Percentiles rank a stretch among this genome's conserved stretches.
Evolutionary conservation across 2,888 invertebrate species (phyloP).

Genomic region (Miltochrista miniata): DNA sequence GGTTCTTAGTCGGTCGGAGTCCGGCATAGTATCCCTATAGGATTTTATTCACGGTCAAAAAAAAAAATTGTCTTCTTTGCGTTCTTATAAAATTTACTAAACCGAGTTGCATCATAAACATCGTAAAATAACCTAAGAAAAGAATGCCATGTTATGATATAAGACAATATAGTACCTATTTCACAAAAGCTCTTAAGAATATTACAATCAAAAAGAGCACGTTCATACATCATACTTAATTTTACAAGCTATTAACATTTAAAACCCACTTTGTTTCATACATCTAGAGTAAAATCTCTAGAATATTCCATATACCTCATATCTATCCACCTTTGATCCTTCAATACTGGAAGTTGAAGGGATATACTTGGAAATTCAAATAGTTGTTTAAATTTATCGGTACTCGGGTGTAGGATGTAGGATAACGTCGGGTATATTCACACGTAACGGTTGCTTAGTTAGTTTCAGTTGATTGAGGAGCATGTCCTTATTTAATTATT

Average conservation of each 20-base stretch:
- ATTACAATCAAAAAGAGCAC: slow-evolving; percentile 2
- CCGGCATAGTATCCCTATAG: no score
- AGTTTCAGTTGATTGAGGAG: not conserved
- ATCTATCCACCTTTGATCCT: not conserved
- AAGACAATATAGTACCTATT: not conserved
- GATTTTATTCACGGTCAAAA: no score
- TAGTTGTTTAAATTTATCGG: slow-evolving; percentile 14
- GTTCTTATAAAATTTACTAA: no score
- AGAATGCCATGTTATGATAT: no score
- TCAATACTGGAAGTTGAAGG: not conserved
- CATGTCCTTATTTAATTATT: not conserved
- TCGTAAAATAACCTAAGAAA: no score
- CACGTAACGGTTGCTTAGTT: not conserved
- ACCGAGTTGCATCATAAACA: no score
- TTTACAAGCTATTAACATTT: not conserved
- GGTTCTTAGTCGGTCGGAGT: no score
- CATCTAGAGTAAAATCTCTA: slow-evolving; percentile 6
- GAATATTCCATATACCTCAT: not conserved
- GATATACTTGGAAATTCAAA: slow-evolving; percentile 18
- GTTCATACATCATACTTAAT: not conserved
- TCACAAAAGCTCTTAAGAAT: slow-evolving; percentile 3
- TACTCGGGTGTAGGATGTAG: slow-evolving; percentile 1
- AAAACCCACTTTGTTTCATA: not conserved
- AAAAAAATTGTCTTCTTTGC: no score
- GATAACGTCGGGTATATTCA: not conserved